These are phyloP conservation scores for Idaea straminata DNA, from an alignment of 2,888 invertebrate species.

Conservation along the genomic window DNA sequence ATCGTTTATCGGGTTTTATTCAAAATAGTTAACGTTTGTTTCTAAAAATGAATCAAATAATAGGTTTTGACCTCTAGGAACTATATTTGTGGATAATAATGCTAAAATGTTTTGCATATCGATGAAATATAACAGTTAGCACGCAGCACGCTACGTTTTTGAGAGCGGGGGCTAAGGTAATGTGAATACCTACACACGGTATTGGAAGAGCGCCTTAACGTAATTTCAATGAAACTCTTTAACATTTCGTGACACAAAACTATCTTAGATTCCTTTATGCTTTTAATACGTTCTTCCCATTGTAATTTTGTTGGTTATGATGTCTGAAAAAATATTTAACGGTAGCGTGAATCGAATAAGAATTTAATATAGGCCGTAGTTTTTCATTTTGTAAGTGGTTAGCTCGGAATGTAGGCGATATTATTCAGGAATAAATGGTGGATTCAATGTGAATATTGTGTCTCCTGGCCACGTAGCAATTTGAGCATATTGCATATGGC, in stretches of 20 bases:
- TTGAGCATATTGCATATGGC: constrained; percentile 68
- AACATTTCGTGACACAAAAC: too few species aligned
- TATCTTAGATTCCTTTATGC: constrained; percentile 16
- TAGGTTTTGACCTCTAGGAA: too few species aligned
- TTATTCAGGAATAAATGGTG: constrained; percentile 30
- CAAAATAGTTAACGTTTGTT: too few species aligned
- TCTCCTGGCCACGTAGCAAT: constrained; percentile 64
- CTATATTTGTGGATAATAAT: too few species aligned
- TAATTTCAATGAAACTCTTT: constrained; percentile 26
- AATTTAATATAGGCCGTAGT: constrained; percentile 19
- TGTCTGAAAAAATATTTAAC: constrained; percentile 25
- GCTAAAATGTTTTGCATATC: too few species aligned
- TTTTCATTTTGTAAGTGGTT: constrained; percentile 25
- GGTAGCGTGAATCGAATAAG: constrained; percentile 27
- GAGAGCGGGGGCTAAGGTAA: too few species aligned
- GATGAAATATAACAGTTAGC: too few species aligned
- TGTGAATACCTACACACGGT: too few species aligned
- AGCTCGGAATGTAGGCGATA: constrained; percentile 22
- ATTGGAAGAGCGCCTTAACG: too few species aligned
- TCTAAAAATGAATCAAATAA: too few species aligned
- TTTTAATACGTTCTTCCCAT: constrained; percentile 21
- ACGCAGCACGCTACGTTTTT: too few species aligned
- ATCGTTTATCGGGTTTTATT: too few species aligned
- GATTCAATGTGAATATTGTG: constrained; percentile 48
- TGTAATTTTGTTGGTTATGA: constrained; percentile 26